Evolutionary conservation across 2,113 vertebrate species (phyloP).

Genomic region (Tragelaphus scriptus): DNA sequence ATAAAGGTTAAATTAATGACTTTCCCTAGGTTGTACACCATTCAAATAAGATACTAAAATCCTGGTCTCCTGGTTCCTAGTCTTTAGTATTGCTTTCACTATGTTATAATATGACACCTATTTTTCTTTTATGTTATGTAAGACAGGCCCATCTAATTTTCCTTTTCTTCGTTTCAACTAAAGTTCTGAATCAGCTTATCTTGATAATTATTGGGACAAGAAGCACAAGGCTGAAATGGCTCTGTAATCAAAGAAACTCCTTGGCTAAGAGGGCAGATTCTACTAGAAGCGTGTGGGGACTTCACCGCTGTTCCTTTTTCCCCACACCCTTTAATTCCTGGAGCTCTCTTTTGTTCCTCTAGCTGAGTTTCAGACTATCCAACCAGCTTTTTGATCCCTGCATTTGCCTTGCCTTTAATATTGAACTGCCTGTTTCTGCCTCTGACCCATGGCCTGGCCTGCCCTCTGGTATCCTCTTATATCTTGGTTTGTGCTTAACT

Average conservation of each 20-base stretch:
- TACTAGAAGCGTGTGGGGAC: constrained; percentile 3
- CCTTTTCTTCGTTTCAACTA: constrained; percentile 36
- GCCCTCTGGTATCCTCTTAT: not conserved
- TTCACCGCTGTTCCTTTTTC: constrained; percentile 3
- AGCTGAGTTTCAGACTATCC: not conserved
- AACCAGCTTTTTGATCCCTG: not conserved
- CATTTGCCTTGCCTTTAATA: not conserved
- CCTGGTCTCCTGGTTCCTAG: not conserved
- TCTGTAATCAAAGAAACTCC: constrained; percentile 51
- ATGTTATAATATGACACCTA: not conserved
- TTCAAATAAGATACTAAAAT: constrained; percentile 1
- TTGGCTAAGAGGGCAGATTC: constrained; percentile 4
- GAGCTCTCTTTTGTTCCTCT: not conserved
- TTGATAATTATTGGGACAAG: constrained; percentile 60
- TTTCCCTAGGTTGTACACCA: not conserved
- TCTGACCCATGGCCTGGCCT: not conserved
- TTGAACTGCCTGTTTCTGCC: not conserved
- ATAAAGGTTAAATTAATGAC: not conserved
- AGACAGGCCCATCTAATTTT: constrained; percentile 55
- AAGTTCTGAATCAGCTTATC: constrained; percentile 64
- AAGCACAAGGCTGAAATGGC: constrained; percentile 50
- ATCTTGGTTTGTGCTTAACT: not conserved
- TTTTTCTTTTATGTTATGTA: constrained; percentile 39
- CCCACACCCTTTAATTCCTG: not conserved
- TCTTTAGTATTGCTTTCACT: not conserved